Conservation (phyloP, 2,888 invertebrate genomes). For the Ctena decussata region DNA sequence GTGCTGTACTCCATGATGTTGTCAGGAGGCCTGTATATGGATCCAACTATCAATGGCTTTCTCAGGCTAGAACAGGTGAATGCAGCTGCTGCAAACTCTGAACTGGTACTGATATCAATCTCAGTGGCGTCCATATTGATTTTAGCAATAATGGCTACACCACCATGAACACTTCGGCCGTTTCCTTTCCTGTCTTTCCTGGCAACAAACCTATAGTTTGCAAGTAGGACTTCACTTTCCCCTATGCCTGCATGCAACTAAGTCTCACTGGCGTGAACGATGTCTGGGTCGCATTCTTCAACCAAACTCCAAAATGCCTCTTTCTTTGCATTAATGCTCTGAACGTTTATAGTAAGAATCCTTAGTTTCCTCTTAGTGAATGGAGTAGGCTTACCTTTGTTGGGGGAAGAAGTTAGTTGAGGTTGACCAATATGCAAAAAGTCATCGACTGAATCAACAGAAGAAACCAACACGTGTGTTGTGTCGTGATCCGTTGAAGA, state of each 20-base stretch:
- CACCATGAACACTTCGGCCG: conserved; percentile 3
- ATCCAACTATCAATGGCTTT: neutral
- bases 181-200: conserved; percentile 4
- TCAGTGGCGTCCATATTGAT: neutral
- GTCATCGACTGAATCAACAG: too few species aligned
- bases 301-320: conserved; percentile 1
- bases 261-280: conserved; percentile 5
- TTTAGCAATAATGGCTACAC: conserved; percentile 3
- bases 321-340: conserved; percentile 11
- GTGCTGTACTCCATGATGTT: neutral
- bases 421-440: too few species aligned
- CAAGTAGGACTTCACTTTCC: neutral
- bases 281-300: neutral
- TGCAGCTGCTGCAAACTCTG: conserved; percentile 9
- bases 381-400: too few species aligned
- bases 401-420: too few species aligned
- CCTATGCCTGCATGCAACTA: conserved; percentile 9
- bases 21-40: conserved; percentile 8
- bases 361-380: neutral
- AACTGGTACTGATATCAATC: too few species aligned
- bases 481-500: too few species aligned
- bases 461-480: too few species aligned
- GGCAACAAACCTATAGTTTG: too few species aligned
- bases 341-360: neutral
- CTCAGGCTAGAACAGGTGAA: conserved; percentile 3